These are phyloP conservation scores for Drosophila cardini DNA, from an alignment of 1,140 invertebrate species.

Conservation along the genomic window DNA sequence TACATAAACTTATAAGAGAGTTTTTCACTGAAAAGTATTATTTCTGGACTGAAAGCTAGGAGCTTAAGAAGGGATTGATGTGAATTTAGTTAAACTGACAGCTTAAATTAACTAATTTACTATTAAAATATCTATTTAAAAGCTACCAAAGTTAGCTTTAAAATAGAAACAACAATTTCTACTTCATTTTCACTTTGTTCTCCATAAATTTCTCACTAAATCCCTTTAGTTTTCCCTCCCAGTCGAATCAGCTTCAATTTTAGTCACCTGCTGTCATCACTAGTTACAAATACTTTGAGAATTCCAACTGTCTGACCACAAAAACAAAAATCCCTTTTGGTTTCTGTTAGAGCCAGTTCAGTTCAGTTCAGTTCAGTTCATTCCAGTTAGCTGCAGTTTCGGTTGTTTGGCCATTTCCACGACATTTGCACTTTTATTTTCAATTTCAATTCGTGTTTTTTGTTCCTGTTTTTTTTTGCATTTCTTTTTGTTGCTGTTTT, in stretches of 20 bases:
- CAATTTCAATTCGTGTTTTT: conserved; percentile 41
- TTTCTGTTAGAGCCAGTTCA: not conserved
- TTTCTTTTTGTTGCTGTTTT: conserved; percentile 16
- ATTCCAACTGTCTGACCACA: not conserved
- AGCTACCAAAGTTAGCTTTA: too few species aligned
- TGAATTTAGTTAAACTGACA: too few species aligned
- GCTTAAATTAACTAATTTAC: too few species aligned
- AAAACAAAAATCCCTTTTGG: not conserved
- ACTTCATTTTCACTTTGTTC: too few species aligned
- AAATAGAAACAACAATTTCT: too few species aligned
- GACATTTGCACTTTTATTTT: conserved; percentile 82
- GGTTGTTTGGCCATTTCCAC: conserved; percentile 41
- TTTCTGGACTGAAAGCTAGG: too few species aligned
- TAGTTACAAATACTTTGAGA: not conserved
- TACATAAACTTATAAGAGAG: too few species aligned
- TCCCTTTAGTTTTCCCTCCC: not conserved
- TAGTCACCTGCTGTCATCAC: not conserved
- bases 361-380: too few species aligned
- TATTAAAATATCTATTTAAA: too few species aligned
- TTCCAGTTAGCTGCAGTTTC: conserved; percentile 2
- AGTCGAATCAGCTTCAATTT: not conserved
- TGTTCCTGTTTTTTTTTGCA: conserved; percentile 12
- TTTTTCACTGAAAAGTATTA: too few species aligned
- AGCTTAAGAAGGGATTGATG: too few species aligned
- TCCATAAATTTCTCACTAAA: too few species aligned